Percentiles rank a stretch among this genome's conserved stretches.
Conservation (phyloP, 2,113 vertebrate species). For the Felis chaus region DNA sequence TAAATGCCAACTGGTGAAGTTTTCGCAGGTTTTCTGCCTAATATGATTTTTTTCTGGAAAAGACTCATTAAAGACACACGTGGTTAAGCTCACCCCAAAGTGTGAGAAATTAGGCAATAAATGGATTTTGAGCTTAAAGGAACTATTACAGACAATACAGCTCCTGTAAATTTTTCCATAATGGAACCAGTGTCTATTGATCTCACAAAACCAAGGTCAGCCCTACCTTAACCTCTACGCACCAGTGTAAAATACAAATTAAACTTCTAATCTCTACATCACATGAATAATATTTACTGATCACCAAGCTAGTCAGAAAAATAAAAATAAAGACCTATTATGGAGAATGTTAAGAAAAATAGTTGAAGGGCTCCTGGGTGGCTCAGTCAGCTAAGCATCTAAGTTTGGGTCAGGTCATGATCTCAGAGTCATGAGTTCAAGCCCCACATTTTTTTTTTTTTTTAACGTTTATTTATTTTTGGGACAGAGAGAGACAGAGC, state of each 20-base stretch:
- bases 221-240: not conserved
- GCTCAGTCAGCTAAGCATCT: too few relatives aligned
- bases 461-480: too few relatives aligned
- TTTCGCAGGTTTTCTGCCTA: conserved; percentile 30
- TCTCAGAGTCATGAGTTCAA: too few relatives aligned
- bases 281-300: conserved; percentile 14
- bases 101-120: conserved; percentile 12
- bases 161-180: conserved; percentile 18
- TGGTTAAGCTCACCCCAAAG: not conserved
- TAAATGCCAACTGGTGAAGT: not conserved
- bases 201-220: conserved; percentile 12
- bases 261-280: conserved; percentile 24
- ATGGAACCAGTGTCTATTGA: not conserved
- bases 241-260: not conserved
- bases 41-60: not conserved
- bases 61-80: not conserved
- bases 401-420: too few relatives aligned
- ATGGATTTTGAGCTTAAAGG: not conserved
- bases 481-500: too few relatives aligned
- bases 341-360: not conserved
- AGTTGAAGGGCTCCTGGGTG: too few relatives aligned
- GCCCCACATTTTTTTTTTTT: too few relatives aligned
- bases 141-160: not conserved
- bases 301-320: conserved; percentile 20
- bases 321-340: conserved; percentile 7